Percentiles rank a stretch among this genome's conserved stretches.
Evolutionary conservation across 2,888 invertebrate species (phyloP).

Genomic region (Cantharis rustica): DNA sequence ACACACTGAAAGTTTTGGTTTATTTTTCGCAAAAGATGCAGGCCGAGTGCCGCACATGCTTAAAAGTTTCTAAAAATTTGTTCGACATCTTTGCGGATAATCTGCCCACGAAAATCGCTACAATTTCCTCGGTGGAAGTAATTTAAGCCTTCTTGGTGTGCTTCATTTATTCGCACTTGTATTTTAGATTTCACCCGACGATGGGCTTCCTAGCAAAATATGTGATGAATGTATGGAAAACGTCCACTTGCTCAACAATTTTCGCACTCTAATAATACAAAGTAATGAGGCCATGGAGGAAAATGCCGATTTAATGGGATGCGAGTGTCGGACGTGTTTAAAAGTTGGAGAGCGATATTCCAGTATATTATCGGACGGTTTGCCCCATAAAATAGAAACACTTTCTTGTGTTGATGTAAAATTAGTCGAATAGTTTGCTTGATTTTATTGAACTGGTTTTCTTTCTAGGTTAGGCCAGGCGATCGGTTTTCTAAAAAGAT

Average conservation of each 20-base stretch:
- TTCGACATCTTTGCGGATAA: neutral
- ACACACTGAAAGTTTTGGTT: neutral
- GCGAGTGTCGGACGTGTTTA: neutral
- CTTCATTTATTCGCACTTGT: neutral
- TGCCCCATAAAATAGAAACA: neutral
- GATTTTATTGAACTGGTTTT: neutral
- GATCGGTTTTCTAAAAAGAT: neutral
- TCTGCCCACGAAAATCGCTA: neutral
- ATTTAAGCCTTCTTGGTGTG: neutral
- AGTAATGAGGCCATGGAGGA: neutral
- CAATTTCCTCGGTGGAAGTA: neutral
- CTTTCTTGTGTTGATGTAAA: neutral
- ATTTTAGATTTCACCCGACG: neutral
- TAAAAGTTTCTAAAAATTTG: neutral
- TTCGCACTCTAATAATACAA: neutral
- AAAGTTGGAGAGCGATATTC: neutral
- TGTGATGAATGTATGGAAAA: neutral
- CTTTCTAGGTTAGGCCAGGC: neutral
- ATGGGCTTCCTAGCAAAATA: neutral
- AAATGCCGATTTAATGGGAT: neutral
- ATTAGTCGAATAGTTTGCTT: fast-evolving
- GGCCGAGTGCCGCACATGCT: neutral
- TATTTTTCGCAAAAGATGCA: neutral
- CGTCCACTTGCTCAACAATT: neutral
- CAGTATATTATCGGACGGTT: neutral